Conservation (phyloP, 2,888 invertebrate genomes). For the Carpatolechia fugitivella region DNA sequence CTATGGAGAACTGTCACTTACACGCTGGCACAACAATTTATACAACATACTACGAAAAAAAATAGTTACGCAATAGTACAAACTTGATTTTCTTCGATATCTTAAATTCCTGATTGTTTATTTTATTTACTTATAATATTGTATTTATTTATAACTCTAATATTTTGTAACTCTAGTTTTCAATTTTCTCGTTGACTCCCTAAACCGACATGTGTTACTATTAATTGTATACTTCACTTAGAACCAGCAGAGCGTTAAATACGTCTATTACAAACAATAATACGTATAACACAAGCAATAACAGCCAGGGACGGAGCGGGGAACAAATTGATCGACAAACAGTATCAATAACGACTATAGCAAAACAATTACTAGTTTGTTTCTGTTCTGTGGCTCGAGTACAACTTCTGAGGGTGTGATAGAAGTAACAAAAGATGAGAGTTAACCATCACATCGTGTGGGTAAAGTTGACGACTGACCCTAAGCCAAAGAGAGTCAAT, state of each 20-base stretch:
- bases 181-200: background rate
- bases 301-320: conserved; percentile 14
- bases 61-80: no score
- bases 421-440: background rate
- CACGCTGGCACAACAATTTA: no score
- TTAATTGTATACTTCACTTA: background rate
- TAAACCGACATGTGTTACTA: background rate
- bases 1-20: no score
- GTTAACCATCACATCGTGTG: no score
- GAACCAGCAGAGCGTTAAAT: background rate
- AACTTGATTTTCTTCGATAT: no score
- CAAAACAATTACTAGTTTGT: conserved; percentile 69
- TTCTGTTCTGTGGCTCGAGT: conserved; percentile 20
- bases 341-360: conserved; percentile 50
- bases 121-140: no score
- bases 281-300: conserved; percentile 6
- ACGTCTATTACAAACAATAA: background rate
- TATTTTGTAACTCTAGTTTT: no score
- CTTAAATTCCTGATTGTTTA: no score
- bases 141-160: no score
- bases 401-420: background rate
- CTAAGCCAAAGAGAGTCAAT: no score
- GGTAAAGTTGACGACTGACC: no score
- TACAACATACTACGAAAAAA: no score
- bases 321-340: conserved; percentile 36